phyloP scores from a whole-genome alignment of 2,797 vertebrate species.

The Gobio occitaniae region DNA sequence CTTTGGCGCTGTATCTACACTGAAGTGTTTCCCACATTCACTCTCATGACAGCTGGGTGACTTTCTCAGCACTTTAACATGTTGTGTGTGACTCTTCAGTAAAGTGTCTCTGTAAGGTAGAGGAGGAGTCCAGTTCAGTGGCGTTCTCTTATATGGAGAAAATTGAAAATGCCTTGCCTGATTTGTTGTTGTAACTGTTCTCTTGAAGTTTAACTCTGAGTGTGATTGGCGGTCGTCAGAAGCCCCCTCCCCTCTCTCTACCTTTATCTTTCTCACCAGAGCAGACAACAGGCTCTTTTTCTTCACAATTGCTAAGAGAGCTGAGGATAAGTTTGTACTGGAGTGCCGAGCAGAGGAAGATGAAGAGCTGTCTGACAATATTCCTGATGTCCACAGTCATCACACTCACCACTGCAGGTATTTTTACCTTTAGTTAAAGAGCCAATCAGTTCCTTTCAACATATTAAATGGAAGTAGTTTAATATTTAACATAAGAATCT shows the following conservation, averaged over 20 bases:
- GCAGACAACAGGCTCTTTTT: neutral
- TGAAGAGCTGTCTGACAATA: slow-evolving; percentile 21
- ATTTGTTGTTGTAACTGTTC: slow-evolving; percentile 23
- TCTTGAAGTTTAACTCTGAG: slow-evolving; percentile 11
- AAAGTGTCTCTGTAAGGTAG: neutral
- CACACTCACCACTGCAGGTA: slow-evolving; percentile 16
- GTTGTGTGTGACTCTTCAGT: neutral
- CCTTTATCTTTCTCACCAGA: slow-evolving; percentile 3
- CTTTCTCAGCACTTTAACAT: slow-evolving; percentile 2
- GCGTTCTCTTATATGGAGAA: neutral
- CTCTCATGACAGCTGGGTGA: neutral
- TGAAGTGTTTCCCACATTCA: too few species aligned
- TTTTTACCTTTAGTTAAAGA: neutral
- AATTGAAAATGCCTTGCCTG: neutral
- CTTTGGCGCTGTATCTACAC: neutral
- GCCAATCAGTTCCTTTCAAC: neutral
- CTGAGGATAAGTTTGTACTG: neutral
- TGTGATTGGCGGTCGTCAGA: slow-evolving; percentile 18
- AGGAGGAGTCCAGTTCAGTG: too few species aligned
- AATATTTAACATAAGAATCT: neutral
- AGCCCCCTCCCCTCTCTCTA: neutral
- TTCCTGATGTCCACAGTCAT: neutral
- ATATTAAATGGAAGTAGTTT: too few species aligned
- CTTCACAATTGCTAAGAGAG: neutral
- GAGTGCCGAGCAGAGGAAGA: slow-evolving; percentile 1